phyloP scores from a whole-genome alignment of 2,888 invertebrate genomes.

The Girardia tigrina region DNA sequence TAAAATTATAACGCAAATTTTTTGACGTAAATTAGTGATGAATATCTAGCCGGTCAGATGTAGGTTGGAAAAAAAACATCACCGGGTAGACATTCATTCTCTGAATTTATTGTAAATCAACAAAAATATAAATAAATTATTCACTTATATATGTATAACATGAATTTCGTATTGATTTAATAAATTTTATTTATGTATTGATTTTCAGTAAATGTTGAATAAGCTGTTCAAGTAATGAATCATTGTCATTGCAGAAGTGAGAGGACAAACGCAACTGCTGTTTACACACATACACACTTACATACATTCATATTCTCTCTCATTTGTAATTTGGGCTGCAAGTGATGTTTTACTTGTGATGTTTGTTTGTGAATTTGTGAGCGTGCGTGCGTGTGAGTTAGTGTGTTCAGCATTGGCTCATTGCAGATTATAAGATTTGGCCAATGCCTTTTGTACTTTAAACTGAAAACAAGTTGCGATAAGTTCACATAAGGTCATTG shows the following conservation, averaged over 20 bases:
- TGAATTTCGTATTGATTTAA: neutral
- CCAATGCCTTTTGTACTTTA: slow-evolving; percentile 23
- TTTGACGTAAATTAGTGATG: neutral
- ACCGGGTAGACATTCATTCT: slow-evolving; percentile 23
- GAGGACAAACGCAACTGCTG: slow-evolving; percentile 23
- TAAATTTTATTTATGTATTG: neutral
- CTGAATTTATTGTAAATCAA: neutral
- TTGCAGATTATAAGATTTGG: slow-evolving; percentile 12
- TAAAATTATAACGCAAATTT: no score
- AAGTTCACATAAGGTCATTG: slow-evolving; percentile 23
- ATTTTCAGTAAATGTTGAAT: slow-evolving; percentile 17
- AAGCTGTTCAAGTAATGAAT: slow-evolving; percentile 18
- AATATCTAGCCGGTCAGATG: neutral
- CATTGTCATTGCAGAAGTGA: slow-evolving; percentile 23
- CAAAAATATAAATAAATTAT: neutral
- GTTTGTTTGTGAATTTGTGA: slow-evolving; percentile 3
- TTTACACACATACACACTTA: neutral
- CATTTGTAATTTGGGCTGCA: neutral
- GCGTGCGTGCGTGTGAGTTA: neutral
- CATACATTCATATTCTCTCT: neutral
- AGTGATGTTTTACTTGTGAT: neutral
- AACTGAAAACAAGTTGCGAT: slow-evolving; percentile 23
- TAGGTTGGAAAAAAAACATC: neutral
- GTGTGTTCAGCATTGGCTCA: slow-evolving; percentile 23
- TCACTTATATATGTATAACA: no score